These are phyloP conservation scores for Bombycilla garrulus DNA, from an alignment of 2,113 vertebrate species.

Conservation along the genomic window DNA sequence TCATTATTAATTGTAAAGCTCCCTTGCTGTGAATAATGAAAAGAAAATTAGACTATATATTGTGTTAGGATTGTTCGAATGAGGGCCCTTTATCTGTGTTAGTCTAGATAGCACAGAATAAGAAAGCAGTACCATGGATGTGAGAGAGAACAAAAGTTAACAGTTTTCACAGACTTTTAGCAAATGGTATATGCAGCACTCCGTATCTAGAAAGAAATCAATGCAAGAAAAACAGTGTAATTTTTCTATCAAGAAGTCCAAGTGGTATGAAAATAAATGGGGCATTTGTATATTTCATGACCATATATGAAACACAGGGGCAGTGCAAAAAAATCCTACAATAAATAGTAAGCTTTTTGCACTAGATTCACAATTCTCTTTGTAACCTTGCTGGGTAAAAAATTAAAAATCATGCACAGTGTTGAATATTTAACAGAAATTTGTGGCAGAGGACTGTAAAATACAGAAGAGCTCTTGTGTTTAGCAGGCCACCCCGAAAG, in stretches of 20 bases:
- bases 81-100: neutral
- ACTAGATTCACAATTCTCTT: neutral
- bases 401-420: neutral
- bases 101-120: neutral
- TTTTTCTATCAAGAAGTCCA: neutral
- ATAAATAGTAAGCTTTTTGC: neutral
- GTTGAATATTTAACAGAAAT: conserved; percentile 72
- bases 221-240: neutral
- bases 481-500: conserved; percentile 73
- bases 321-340: neutral
- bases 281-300: neutral
- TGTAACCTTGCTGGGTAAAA: neutral
- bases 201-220: neutral
- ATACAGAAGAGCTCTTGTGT: conserved; percentile 69
- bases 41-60: neutral
- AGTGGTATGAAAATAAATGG: neutral
- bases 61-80: neutral
- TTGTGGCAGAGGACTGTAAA: conserved; percentile 53
- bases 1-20: neutral
- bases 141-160: neutral
- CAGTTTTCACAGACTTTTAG: neutral
- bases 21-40: neutral
- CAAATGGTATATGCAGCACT: neutral
- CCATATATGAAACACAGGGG: neutral
- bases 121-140: neutral